Evolutionary conservation across 2,797 vertebrate genomes (phyloP).

Genomic region (Paramormyrops hopkinsi): DNA sequence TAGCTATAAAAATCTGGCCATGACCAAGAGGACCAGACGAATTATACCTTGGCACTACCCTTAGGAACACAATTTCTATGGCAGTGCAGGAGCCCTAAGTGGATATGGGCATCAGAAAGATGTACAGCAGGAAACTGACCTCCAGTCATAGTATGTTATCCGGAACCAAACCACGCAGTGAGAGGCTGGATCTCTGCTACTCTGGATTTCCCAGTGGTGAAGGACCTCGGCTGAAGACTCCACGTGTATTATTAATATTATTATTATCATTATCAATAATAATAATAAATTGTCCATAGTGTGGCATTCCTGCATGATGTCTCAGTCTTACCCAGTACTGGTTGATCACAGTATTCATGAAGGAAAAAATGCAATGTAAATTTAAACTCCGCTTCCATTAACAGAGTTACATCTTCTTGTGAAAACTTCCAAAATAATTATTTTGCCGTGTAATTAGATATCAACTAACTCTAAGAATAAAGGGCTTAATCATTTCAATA

Average conservation of each 20-base stretch:
- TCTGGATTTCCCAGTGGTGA: neutral
- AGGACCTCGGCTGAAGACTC: neutral
- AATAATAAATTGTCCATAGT: neutral
- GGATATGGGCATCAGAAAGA: neutral
- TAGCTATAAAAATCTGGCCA: neutral
- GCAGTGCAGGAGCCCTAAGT: neutral
- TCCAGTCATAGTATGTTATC: neutral
- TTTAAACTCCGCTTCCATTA: neutral
- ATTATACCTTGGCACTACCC: neutral
- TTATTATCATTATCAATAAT: neutral
- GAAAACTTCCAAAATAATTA: constrained; percentile 27
- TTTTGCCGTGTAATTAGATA: constrained; percentile 37
- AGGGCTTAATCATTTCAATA: constrained; percentile 38
- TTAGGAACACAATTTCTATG: neutral
- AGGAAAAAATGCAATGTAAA: neutral
- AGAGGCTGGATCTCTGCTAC: neutral
- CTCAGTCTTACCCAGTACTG: neutral
- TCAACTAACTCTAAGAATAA: constrained; percentile 38
- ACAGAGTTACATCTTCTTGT: neutral
- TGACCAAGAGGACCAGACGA: neutral
- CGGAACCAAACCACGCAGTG: neutral
- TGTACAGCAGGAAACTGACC: neutral
- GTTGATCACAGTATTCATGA: neutral
- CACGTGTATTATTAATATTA: neutral
- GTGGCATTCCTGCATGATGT: neutral